Conservation (phyloP, 2,888 invertebrate species). For the Alsophila aescularia region DNA sequence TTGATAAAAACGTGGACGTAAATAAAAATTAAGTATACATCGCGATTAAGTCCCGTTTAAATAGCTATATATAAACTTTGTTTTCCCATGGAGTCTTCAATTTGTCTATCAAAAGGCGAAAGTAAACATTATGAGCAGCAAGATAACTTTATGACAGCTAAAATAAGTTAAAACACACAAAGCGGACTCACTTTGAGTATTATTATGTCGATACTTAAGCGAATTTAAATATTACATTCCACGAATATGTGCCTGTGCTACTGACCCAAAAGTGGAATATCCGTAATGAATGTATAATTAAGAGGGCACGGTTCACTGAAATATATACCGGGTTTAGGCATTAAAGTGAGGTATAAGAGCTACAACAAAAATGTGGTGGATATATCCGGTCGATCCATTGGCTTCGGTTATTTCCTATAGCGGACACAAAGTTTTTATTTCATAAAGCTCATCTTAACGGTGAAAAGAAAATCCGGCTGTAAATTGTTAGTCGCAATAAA, state of each 20-base stretch:
- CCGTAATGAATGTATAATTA: slow-evolving; percentile 37
- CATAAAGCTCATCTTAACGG: slow-evolving; percentile 45
- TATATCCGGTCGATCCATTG: slow-evolving; percentile 28
- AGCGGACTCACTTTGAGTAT: no score
- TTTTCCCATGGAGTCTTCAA: no score
- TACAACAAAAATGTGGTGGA: slow-evolving; percentile 30
- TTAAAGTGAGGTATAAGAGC: slow-evolving; percentile 29
- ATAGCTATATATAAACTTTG: no score
- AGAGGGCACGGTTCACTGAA: slow-evolving; percentile 34
- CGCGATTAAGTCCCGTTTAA: no score
- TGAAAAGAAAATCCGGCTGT: slow-evolving; percentile 51
- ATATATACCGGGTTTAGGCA: slow-evolving; percentile 33
- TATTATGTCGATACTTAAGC: neutral
- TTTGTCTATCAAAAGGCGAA: no score
- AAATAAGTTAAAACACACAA: no score
- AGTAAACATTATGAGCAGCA: no score
- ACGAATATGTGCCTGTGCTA: slow-evolving; percentile 29
- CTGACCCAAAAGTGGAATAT: slow-evolving; percentile 25
- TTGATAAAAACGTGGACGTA: no score
- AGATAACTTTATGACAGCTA: no score
- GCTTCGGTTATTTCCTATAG: slow-evolving; percentile 34
- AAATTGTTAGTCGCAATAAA: slow-evolving; percentile 68
- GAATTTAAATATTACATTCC: neutral
- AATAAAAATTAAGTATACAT: no score
- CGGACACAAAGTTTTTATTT: slow-evolving; percentile 45